A percentile compares a stretch with the other conserved stretches of the same genome.
Evolutionary conservation across 2,797 vertebrate species (phyloP).

Genomic region (Trachops cirrhosus): DNA sequence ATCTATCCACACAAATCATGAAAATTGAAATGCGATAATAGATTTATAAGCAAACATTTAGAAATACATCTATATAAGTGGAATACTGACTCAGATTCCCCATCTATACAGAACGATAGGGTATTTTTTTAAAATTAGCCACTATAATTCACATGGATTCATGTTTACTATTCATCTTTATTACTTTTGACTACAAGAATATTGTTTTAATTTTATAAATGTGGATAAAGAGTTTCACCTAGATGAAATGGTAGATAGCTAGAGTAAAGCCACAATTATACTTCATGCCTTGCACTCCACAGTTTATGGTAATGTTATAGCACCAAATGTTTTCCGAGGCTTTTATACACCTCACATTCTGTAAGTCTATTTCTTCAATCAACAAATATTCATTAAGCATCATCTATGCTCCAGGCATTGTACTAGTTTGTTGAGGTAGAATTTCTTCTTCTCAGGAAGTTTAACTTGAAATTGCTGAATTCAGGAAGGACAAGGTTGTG

Average conservation of each 20-base stretch:
- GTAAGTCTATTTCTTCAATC: not conserved
- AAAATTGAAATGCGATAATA: not conserved
- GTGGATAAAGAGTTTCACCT: not conserved
- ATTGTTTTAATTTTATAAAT: not conserved
- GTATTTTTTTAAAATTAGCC: no score
- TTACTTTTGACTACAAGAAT: not conserved
- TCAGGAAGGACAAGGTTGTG: not conserved
- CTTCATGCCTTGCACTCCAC: not conserved
- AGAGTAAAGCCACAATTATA: not conserved
- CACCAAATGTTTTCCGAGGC: not conserved
- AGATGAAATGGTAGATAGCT: not conserved
- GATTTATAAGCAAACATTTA: not conserved
- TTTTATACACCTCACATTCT: not conserved
- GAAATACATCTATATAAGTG: not conserved
- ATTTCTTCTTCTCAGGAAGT: not conserved
- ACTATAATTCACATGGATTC: not conserved
- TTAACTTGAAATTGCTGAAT: not conserved
- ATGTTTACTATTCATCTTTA: not conserved
- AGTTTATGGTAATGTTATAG: not conserved
- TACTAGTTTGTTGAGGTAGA: not conserved
- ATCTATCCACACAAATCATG: not conserved
- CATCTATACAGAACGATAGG: not conserved
- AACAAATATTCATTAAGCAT: not conserved
- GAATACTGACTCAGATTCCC: not conserved
- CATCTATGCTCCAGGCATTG: not conserved